phyloP scores from a whole-genome alignment of 2,797 vertebrate genomes.

The Phataginus tetradactyla region DNA sequence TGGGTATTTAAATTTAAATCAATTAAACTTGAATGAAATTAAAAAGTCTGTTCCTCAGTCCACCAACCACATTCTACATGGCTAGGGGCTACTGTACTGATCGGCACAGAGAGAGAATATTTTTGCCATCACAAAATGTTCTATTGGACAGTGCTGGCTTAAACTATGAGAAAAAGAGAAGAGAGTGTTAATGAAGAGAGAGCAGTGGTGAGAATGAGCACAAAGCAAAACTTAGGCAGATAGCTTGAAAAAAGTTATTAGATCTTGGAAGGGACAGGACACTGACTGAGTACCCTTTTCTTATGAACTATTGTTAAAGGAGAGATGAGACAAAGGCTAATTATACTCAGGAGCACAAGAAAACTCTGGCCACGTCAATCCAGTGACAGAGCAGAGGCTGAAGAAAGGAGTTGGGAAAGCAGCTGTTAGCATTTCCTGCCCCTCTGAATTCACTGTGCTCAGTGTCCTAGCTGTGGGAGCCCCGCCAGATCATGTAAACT shows the following conservation, averaged over 20 bases:
- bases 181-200: neutral
- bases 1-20: constrained; percentile 24
- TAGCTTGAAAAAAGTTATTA: neutral
- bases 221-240: neutral
- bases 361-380: neutral
- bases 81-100: neutral
- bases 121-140: neutral
- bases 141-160: neutral
- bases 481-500: neutral
- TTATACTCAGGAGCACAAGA: neutral
- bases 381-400: neutral
- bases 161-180: neutral
- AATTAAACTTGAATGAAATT: neutral
- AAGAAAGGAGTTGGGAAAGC: neutral
- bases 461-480: neutral
- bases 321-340: neutral
- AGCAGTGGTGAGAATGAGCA: neutral
- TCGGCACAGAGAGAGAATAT: neutral
- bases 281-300: neutral
- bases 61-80: neutral
- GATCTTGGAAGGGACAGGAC: neutral
- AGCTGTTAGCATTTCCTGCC: neutral
- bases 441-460: neutral
- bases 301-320: neutral
- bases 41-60: neutral